phyloP scores from a whole-genome alignment of 1,140 invertebrate genomes.

The Ceratina australensis region DNA sequence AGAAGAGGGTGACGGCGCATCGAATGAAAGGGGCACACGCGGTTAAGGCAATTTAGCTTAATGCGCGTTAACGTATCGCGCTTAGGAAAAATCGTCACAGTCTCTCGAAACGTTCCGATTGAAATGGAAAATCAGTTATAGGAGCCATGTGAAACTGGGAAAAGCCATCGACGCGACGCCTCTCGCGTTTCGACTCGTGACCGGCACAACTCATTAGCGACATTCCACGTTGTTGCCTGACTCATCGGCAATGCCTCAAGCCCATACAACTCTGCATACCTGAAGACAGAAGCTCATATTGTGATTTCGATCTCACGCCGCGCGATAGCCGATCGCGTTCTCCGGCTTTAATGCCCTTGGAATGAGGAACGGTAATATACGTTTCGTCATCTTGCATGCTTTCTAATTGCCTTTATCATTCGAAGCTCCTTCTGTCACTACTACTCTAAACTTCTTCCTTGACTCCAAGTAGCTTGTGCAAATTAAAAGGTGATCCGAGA shows the following conservation, averaged over 20 bases:
- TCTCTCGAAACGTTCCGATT: background rate
- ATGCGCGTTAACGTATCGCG: no score
- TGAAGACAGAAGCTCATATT: slow-evolving; percentile 58
- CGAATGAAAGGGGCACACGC: no score
- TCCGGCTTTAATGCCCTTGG: background rate
- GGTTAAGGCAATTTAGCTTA: no score
- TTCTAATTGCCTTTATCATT: background rate
- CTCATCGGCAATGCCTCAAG: slow-evolving; percentile 63
- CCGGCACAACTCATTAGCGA: slow-evolving; percentile 66
- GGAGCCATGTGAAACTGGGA: slow-evolving; percentile 10
- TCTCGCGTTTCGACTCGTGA: slow-evolving; percentile 49
- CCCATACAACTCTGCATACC: slow-evolving; percentile 61
- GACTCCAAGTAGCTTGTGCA: no score
- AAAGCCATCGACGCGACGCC: background rate
- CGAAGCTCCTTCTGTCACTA: background rate
- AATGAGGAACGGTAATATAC: background rate
- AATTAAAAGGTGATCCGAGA: no score
- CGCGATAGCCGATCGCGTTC: slow-evolving; percentile 8
- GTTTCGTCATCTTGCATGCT: background rate
- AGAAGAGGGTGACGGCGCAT: background rate
- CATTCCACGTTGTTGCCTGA: slow-evolving; percentile 68
- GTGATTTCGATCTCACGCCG: slow-evolving; percentile 64
- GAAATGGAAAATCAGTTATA: background rate
- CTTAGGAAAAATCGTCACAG: no score
- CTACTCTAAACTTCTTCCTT: no score